A percentile compares a stretch with the other conserved stretches of the same genome.
These are phyloP conservation scores for Digitonthophagus gazella DNA, from an alignment of 2,888 invertebrate genomes.

Conservation along the genomic window DNA sequence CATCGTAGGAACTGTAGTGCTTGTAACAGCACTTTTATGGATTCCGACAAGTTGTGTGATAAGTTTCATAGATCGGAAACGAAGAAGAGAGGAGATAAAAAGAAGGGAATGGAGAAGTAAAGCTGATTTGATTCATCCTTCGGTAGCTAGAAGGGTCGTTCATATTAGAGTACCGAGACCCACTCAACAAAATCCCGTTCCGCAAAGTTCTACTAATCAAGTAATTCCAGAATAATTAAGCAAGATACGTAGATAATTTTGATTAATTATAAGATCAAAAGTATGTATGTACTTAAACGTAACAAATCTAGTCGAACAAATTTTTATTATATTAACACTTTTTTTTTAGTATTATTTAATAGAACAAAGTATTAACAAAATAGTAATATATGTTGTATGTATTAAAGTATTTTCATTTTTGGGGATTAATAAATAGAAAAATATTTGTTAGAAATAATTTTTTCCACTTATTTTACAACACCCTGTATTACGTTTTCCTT, in stretches of 20 bases:
- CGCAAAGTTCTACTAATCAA: conserved; percentile 12
- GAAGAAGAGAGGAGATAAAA: conserved; percentile 69
- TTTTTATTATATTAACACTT: conserved; percentile 21
- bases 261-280: not conserved
- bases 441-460: too few species aligned
- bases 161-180: conserved; percentile 56
- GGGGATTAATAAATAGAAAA: too few species aligned
- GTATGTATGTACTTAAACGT: not conserved
- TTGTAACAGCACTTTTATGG: conserved; percentile 91
- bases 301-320: conserved; percentile 5
- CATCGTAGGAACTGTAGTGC: conserved; percentile 89
- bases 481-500: too few species aligned
- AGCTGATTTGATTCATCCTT: conserved; percentile 70
- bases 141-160: conserved; percentile 69
- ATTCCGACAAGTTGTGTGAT: conserved; percentile 89
- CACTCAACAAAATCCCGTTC: not conserved
- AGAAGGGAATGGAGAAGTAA: conserved; percentile 70
- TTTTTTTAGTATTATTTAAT: conserved; percentile 1
- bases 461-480: too few species aligned
- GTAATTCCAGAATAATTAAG: conserved; percentile 22
- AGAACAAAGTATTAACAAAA: not conserved
- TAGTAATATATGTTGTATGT: too few species aligned
- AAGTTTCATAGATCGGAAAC: conserved; percentile 77
- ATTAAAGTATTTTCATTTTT: too few species aligned
- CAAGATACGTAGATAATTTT: not conserved